A percentile compares a stretch with the other conserved stretches of the same genome.
These are phyloP conservation scores for Stichodactyla mertensii DNA, from an alignment of 64 coral and sea anemone genomes.

Conservation along the genomic window DNA sequence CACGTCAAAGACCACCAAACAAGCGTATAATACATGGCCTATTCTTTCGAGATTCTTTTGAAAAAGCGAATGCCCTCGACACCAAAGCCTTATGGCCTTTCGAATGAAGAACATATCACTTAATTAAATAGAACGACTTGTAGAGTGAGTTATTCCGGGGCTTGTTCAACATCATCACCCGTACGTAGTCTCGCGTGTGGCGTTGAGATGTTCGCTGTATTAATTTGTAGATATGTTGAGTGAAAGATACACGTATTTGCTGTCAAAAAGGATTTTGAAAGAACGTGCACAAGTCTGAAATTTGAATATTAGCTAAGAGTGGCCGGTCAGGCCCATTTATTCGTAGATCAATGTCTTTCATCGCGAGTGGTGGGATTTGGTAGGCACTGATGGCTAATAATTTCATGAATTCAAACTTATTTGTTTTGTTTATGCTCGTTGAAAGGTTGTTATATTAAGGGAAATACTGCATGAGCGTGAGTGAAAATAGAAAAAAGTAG, in stretches of 20 bases:
- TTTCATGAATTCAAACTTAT: neutral
- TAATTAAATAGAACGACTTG: neutral
- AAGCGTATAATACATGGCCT: neutral
- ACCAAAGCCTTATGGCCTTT: conserved; percentile 2
- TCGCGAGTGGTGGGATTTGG: neutral
- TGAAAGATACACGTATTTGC: neutral
- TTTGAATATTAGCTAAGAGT: neutral
- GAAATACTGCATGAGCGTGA: neutral
- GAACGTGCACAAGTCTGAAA: neutral
- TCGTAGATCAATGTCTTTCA: neutral
- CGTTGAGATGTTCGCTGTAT: neutral
- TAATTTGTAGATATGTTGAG: neutral
- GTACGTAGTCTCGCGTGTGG: neutral
- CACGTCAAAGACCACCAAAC: neutral
- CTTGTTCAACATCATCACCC: neutral
- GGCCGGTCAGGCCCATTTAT: neutral
- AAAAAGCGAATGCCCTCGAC: neutral
- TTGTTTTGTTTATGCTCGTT: neutral
- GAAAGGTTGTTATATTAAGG: neutral
- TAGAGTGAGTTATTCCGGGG: neutral
- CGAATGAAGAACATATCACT: neutral
- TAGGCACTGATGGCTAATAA: neutral
- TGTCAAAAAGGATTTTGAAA: neutral
- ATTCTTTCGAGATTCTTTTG: neutral
- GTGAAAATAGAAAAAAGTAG: neutral